phyloP scores from a whole-genome alignment of 2,113 vertebrate genomes.

The Podarcis muralis region DNA sequence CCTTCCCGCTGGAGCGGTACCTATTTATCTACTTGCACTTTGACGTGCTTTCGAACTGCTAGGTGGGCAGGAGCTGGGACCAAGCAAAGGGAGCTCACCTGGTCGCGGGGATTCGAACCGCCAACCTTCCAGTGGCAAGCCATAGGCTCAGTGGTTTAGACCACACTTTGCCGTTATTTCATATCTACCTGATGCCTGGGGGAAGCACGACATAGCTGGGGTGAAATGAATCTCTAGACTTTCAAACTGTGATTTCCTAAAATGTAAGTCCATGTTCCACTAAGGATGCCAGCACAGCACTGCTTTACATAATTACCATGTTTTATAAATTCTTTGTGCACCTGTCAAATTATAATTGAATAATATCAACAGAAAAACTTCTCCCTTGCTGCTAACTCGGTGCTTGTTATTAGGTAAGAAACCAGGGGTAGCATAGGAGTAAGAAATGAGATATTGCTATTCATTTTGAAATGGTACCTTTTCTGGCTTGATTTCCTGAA shows the following conservation, averaged over 20 bases:
- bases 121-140: too few species aligned
- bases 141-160: too few species aligned
- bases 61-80: too few species aligned
- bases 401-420: neutral
- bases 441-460: neutral
- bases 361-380: neutral
- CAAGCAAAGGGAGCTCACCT: too few species aligned
- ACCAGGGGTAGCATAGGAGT: neutral
- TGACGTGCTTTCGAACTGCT: too few species aligned
- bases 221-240: neutral
- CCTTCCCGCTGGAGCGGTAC: too few species aligned
- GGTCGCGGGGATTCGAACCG: too few species aligned
- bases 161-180: neutral
- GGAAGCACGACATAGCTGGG: neutral
- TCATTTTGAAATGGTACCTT: neutral
- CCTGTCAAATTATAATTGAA: neutral
- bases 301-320: neutral
- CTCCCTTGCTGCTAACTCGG: neutral
- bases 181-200: neutral
- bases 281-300: neutral
- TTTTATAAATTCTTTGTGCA: neutral
- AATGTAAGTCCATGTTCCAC: neutral
- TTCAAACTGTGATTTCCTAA: neutral
- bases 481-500: too few species aligned
- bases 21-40: too few species aligned